These are phyloP conservation scores for Megalopta genalis DNA, from an alignment of 1,140 invertebrate genomes.

Conservation along the genomic window DNA sequence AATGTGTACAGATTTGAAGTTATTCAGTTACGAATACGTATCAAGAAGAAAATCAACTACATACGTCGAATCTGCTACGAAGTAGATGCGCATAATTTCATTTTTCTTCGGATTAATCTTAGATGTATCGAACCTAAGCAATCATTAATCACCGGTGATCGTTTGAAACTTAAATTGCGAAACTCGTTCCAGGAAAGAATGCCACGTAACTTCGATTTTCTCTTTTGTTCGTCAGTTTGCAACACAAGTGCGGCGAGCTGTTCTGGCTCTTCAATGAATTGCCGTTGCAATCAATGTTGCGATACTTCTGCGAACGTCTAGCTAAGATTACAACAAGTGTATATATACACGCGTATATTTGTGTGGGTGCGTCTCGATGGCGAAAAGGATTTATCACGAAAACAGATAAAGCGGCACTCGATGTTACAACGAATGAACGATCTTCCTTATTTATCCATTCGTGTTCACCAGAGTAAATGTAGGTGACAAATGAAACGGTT, in stretches of 20 bases:
- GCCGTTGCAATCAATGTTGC: not conserved
- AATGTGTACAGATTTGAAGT: too few relatives aligned
- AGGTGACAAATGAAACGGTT: too few relatives aligned
- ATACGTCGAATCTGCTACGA: too few relatives aligned
- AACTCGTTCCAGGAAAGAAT: constrained; percentile 37
- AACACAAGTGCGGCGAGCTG: constrained; percentile 39
- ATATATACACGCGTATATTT: not conserved
- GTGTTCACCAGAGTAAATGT: too few relatives aligned
- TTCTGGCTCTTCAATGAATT: constrained; percentile 19
- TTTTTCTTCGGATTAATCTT: too few relatives aligned
- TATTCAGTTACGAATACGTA: too few relatives aligned
- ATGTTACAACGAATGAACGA: not conserved
- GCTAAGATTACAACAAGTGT: constrained; percentile 37
- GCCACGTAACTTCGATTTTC: constrained; percentile 8
- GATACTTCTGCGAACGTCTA: constrained; percentile 9
- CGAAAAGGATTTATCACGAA: constrained; percentile 26
- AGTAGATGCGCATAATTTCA: not conserved
- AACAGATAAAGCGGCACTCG: not conserved
- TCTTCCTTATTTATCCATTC: not conserved
- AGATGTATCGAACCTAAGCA: not conserved
- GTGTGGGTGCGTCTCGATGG: not conserved
- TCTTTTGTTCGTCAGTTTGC: constrained; percentile 46
- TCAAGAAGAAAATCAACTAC: too few relatives aligned
- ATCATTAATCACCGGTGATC: not conserved
- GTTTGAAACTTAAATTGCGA: constrained; percentile 25